These are phyloP conservation scores for Dryobotodes eremita DNA, from an alignment of 2,888 invertebrate genomes.

Conservation along the genomic window DNA sequence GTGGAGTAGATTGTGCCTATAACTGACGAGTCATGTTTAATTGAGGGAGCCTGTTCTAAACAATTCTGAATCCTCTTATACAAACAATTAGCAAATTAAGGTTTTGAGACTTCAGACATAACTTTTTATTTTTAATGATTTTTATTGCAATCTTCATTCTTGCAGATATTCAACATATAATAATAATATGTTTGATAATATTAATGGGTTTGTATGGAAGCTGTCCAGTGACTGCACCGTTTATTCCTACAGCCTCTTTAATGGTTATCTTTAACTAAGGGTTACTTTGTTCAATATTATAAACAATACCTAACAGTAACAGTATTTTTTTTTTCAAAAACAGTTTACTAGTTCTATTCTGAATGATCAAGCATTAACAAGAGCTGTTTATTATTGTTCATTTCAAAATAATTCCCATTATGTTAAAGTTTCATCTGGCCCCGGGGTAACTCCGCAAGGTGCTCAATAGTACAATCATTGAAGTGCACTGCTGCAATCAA, in stretches of 20 bases:
- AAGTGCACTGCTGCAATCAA: slow-evolving; percentile 21
- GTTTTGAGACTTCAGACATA: background rate
- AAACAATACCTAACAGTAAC: background rate
- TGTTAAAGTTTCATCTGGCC: background rate
- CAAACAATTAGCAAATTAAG: background rate
- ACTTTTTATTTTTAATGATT: background rate
- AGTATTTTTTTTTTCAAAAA: background rate
- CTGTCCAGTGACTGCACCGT: background rate
- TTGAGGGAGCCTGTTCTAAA: too few species aligned
- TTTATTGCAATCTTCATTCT: background rate
- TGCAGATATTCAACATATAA: background rate
- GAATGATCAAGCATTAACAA: background rate
- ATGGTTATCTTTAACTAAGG: background rate
- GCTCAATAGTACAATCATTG: background rate
- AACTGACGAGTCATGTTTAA: background rate
- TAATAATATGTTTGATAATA: background rate
- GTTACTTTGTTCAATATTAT: background rate
- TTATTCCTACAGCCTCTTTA: too few species aligned
- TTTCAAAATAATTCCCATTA: background rate
- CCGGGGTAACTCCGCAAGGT: too few species aligned
- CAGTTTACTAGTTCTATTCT: background rate
- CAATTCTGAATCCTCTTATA: background rate
- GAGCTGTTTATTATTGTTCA: background rate
- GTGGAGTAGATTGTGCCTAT: too few species aligned
- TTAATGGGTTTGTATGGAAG: background rate